phyloP scores from a whole-genome alignment of 2,888 invertebrate genomes.

The Sinhomidia bicolor region DNA sequence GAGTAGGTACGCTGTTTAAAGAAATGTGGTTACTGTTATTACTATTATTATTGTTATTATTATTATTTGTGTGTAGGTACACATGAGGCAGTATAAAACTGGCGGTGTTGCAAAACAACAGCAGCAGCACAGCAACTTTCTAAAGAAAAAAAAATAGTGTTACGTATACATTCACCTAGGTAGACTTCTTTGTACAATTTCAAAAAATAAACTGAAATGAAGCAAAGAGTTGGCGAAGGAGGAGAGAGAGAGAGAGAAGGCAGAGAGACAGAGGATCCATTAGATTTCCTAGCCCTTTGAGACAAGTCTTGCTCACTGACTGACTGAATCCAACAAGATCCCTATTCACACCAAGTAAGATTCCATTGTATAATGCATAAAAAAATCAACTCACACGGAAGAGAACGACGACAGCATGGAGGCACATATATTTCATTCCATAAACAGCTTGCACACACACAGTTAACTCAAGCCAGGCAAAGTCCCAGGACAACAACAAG shows the following conservation, averaged over 20 bases:
- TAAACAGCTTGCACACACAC: conserved; percentile 2
- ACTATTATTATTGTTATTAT: conserved; percentile 16
- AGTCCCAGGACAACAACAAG: conserved; percentile 55
- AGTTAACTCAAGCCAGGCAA: conserved; percentile 31
- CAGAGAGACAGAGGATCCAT: conserved; percentile 35
- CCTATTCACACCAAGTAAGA: conserved; percentile 22
- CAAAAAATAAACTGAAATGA: neutral
- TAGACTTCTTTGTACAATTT: conserved; percentile 3
- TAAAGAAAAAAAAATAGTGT: too few species aligned
- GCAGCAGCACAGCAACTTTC: neutral
- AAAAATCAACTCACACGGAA: conserved; percentile 44
- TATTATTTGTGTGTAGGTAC: too few species aligned
- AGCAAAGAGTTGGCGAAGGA: conserved; percentile 5
- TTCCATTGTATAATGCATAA: conserved; percentile 29
- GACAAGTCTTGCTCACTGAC: conserved; percentile 41
- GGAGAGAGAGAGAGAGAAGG: neutral
- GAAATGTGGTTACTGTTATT: neutral
- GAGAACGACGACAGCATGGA: conserved; percentile 24
- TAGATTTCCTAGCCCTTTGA: conserved; percentile 47
- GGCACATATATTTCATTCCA: neutral
- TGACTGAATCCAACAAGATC: conserved; percentile 19
- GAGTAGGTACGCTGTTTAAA: neutral
- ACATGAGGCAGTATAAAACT: conserved; percentile 12
- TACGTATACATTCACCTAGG: neutral
- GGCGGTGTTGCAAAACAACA: neutral